These are phyloP conservation scores for Diogma glabrata DNA, from an alignment of 2,888 invertebrate genomes.

Conservation along the genomic window DNA sequence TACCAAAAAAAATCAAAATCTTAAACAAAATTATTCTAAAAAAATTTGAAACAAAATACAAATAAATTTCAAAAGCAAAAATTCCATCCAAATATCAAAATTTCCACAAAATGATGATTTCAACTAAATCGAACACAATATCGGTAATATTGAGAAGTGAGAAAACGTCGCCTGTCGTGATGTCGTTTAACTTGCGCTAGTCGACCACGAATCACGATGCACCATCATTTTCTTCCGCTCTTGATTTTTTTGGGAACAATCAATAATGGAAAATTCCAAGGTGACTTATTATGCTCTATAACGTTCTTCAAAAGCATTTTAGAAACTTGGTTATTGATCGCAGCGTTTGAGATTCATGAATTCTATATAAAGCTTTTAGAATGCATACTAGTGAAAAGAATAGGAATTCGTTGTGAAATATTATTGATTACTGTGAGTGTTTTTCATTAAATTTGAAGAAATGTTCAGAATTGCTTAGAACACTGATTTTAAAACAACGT, in stretches of 20 bases:
- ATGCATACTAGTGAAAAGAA: neutral
- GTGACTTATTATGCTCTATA: neutral
- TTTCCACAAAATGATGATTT: too few species aligned
- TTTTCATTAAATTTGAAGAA: too few species aligned
- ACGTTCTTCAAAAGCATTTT: neutral
- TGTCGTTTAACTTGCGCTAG: slow-evolving; percentile 13
- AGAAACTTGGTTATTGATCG: neutral
- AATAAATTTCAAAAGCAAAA: too few species aligned
- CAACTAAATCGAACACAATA: too few species aligned
- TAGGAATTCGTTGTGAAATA: neutral
- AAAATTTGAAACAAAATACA: too few species aligned
- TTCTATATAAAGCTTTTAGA: neutral
- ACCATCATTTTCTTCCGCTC: too few species aligned
- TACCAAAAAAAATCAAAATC: too few species aligned
- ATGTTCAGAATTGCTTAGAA: too few species aligned
- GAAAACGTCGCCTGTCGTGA: neutral
- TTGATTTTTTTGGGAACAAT: neutral
- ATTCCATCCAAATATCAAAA: too few species aligned
- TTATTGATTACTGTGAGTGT: neutral
- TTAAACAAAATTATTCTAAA: too few species aligned
- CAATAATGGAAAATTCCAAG: neutral
- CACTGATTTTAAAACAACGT: too few species aligned
- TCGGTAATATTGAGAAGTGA: neutral
- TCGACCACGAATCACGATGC: slow-evolving; percentile 13
- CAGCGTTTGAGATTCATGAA: neutral